Evolutionary conservation across 2,113 vertebrate genomes (phyloP).

Genomic region (Psophia crepitans): DNA sequence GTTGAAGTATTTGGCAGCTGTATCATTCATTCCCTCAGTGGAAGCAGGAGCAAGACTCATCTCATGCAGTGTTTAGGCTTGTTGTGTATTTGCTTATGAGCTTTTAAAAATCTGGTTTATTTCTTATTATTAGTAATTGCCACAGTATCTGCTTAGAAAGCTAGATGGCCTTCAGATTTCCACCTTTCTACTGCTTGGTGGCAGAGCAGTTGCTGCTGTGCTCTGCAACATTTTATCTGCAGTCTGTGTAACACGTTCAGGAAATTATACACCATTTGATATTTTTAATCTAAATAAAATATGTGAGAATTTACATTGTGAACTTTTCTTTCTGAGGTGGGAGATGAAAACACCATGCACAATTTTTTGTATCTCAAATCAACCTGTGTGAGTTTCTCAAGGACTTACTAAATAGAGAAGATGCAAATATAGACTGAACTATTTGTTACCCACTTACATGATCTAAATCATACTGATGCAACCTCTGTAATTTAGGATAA

Average conservation of each 20-base stretch:
- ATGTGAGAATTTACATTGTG: background rate
- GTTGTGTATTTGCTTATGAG: background rate
- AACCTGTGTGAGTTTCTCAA: conserved; percentile 20
- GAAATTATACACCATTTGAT: background rate
- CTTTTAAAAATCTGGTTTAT: background rate
- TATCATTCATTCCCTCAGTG: background rate
- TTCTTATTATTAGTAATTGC: background rate
- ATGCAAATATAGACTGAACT: conserved; percentile 15
- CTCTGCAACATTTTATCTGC: background rate
- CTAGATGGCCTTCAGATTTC: background rate
- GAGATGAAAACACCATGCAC: background rate
- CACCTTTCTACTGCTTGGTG: background rate
- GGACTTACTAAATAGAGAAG: conserved; percentile 32
- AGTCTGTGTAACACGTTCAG: background rate
- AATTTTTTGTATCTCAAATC: background rate
- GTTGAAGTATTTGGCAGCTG: background rate
- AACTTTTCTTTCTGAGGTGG: background rate
- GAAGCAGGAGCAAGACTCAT: background rate
- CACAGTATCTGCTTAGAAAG: background rate
- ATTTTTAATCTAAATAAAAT: background rate
- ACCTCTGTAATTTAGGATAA: conserved; percentile 52
- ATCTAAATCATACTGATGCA: conserved; percentile 19
- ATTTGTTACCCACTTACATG: conserved; percentile 17
- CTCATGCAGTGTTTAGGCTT: background rate
- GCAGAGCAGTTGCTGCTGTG: background rate